Base-by-base conservation (phyloP, 1,140 invertebrate genomes). In the Aphelinus certus region DNA sequence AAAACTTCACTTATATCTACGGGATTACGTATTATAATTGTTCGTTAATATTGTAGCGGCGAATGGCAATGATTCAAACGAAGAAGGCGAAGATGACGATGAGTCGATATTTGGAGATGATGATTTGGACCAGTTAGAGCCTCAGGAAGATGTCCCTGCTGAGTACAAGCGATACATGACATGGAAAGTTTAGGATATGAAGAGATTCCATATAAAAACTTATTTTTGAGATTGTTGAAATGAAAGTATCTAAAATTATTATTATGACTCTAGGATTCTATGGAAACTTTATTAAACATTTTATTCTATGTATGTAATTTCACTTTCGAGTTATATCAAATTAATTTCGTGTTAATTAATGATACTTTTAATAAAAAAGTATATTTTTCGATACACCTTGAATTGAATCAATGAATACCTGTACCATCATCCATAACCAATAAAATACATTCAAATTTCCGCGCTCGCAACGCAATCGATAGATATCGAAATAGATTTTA, bases 151-250 rank as follows among this genome's bases (percentile, higher is more conserved):
- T 42, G 51, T 76, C 46, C 70, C 71, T 3, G 7, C 43, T 10
- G 56, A 76, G 68, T 76, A 68, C 55, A 76, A 76, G 60, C 69
- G 75, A 10, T 76, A 72, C n/a, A 70, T 72, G 63, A 76, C 69
- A 1, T 76, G 75, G 75, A 72, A 72, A 72, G 68, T 76, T 56
- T 76, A 76, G 53, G 57, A 1, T 48, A 48, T 63, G 3, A 49
- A 6, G 62, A 48, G 1, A 2, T 26, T 26, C 26, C 26, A 26
- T 26, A 26, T 0, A 26, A 26, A 26, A 26, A 26, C 26, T 26
- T 26, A 26, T 26, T 26, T 26, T 26, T 26, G 26, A 26, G 26
- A 26, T 26, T 45, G 45, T 60, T 45, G 4, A 60, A 60, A 60
- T 43, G n/a, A 1, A 4, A 60, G 26, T 6, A 60, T 42, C 7